Evolutionary conservation across 2,797 vertebrate species (phyloP).

Genomic region (Melanotaenia trifasciata): DNA sequence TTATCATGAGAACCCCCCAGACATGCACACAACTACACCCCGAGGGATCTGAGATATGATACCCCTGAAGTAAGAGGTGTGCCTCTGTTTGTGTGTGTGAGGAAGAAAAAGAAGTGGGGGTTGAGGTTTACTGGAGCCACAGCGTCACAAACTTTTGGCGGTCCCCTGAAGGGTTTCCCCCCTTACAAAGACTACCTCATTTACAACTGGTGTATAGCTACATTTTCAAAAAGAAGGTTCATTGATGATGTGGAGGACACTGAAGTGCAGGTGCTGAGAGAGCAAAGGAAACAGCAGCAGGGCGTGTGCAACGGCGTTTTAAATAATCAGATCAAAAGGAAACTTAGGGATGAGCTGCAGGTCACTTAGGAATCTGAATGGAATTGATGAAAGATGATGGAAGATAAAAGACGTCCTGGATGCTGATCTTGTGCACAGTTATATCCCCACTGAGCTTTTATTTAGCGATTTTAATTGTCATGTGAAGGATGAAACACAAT

Average conservation of each 20-base stretch:
- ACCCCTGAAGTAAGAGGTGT: constrained; percentile 69
- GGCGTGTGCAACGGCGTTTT: constrained; percentile 32
- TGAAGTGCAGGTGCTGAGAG: constrained; percentile 62
- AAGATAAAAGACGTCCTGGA: constrained; percentile 51
- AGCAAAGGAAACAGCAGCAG: constrained; percentile 11
- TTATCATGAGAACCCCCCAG: constrained; percentile 55
- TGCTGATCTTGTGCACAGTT: constrained; percentile 53
- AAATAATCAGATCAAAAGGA: constrained; percentile 45
- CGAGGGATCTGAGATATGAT: constrained; percentile 71
- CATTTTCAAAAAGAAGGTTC: constrained; percentile 63
- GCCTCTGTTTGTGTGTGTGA: constrained; percentile 33
- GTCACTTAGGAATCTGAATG: constrained; percentile 59
- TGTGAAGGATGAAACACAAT: constrained; percentile 35
- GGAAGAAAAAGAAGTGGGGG: constrained; percentile 32
- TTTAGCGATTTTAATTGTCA: constrained; percentile 55
- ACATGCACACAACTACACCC: constrained; percentile 38
- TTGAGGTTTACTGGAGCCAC: constrained; percentile 44
- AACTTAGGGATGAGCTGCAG: constrained; percentile 41
- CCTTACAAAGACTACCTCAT: constrained; percentile 68
- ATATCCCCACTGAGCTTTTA: constrained; percentile 39
- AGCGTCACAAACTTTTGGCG: constrained; percentile 63
- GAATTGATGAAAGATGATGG: constrained; percentile 53
- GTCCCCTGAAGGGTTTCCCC: constrained; percentile 65
- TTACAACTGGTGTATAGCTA: constrained; percentile 69
- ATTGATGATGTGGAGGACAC: constrained; percentile 55